These are phyloP conservation scores for Philopedon plagiatum DNA, from an alignment of 2,888 invertebrate genomes.

Conservation along the genomic window DNA sequence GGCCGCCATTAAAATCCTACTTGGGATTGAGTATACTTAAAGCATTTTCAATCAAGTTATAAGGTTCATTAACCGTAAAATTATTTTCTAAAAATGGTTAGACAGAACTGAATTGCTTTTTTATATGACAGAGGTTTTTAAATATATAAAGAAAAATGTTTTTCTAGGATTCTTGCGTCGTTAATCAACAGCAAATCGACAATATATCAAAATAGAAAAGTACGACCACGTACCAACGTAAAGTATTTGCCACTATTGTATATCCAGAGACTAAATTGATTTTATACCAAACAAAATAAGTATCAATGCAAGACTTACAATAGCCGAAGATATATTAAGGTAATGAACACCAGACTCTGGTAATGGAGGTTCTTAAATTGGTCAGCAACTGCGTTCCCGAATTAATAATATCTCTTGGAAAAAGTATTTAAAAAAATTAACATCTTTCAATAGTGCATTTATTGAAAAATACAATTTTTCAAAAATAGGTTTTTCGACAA, in stretches of 20 bases:
- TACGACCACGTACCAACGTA: neutral
- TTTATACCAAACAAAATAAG: conserved; percentile 26
- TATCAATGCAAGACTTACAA: conserved; percentile 15
- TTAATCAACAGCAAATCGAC: neutral
- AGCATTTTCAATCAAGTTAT: no score
- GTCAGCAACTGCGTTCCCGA: conserved; percentile 1
- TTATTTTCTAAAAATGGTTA: no score
- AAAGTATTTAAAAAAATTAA: no score
- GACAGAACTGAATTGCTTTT: no score
- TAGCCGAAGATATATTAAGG: conserved; percentile 21
- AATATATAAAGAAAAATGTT: no score
- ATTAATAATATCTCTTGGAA: neutral
- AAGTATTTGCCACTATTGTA: conserved; percentile 1
- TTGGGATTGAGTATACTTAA: no score
- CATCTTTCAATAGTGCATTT: no score
- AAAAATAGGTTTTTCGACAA: no score
- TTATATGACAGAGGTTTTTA: no score
- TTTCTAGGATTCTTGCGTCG: neutral
- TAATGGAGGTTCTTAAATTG: neutral
- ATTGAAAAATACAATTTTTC: no score
- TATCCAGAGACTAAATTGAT: conserved; percentile 16
- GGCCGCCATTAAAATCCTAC: no score
- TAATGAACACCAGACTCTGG: conserved; percentile 6
- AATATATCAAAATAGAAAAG: conserved; percentile 5
- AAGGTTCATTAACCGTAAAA: no score